phyloP scores from a whole-genome alignment of 1,140 invertebrate species.

The Ridgeia piscesae region DNA sequence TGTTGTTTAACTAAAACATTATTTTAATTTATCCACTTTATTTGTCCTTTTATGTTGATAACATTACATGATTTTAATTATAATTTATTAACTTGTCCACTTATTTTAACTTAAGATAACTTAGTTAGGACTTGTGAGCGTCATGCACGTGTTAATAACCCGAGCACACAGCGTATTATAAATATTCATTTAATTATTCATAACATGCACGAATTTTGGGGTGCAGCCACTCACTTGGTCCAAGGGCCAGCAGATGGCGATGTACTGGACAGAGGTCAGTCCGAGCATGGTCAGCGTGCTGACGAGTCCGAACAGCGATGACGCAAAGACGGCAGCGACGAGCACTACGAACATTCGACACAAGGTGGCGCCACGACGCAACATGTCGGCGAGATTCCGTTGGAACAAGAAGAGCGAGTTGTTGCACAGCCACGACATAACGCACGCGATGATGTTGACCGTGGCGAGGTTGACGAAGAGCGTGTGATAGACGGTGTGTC shows the following conservation, averaged over 20 bases:
- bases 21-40: too few species aligned
- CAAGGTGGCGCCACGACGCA: neutral
- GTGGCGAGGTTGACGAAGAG: slow-evolving; percentile 8
- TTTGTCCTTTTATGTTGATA: too few species aligned
- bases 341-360: slow-evolving; percentile 19
- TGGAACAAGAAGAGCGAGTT: slow-evolving; percentile 11
- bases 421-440: slow-evolving; percentile 15
- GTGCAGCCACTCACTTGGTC: slow-evolving; percentile 8
- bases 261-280: slow-evolving; percentile 24
- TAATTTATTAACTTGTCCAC: too few species aligned
- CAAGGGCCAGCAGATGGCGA: slow-evolving; percentile 27
- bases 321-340: slow-evolving; percentile 18
- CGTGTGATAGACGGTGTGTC: neutral
- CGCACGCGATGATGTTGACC: slow-evolving; percentile 16
- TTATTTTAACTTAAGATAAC: too few species aligned
- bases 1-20: too few species aligned
- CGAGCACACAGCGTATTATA: too few species aligned
- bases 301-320: slow-evolving; percentile 17
- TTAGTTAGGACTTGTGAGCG: too few species aligned
- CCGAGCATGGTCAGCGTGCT: slow-evolving; percentile 25
- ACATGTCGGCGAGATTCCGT: neutral
- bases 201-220: neutral
- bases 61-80: too few species aligned
- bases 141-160: too few species aligned
- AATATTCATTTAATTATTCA: too few species aligned